Base-by-base conservation (phyloP, 2,888 invertebrate species). In the Julus scanicus region DNA sequence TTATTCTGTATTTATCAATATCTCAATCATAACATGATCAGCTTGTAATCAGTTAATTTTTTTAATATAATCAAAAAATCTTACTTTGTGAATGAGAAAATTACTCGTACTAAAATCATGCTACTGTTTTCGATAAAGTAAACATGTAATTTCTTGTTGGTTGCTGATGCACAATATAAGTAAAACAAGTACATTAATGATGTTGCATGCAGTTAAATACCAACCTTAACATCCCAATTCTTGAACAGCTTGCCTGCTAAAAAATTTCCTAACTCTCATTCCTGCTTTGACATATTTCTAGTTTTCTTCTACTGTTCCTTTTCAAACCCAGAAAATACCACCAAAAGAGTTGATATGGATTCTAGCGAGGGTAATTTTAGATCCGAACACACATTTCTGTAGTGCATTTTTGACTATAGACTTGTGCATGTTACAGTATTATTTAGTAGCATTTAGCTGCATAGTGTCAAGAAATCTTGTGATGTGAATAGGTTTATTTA, bases 291-390 rank as follows among this genome's bases (percentile, higher is more conserved):
- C 48, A 48, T 84, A 48, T 84, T 84, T 71, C 71, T 84, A 84
- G 84, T 84, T 84, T 84, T 84, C 84, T 84, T 40, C 84, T 84
- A 84, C 84, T 39, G 39, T 84, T 40, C 84, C 84, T 84, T 84
- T 84, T 44, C 84, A 40, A 84, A 84, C 6, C 44, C 40, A 48
- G 48, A 48, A 44, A 44, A 44, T 84, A 84, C 84, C 17, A 40
- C 20, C 48, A 17, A 84, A 84, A 84, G 48, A 40, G 84, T 44
- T 84, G 44, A 84, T 44, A 44, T 84, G 84, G 84, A 84, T 20
- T 15, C 84, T 6, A 48, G 48, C 17, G 84, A 84, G 84, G 84
- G 84, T 84, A 84, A 84, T 84, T 39, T 13, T 40, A 40, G 40
- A 8, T 84, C 84, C 40, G 29, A 44, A 44, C 48, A 39, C 84